Percentiles rank a stretch among this genome's conserved stretches.
These are phyloP conservation scores for Menidia beryllina DNA, from an alignment of 2,113 vertebrate genomes.

Conservation along the genomic window DNA sequence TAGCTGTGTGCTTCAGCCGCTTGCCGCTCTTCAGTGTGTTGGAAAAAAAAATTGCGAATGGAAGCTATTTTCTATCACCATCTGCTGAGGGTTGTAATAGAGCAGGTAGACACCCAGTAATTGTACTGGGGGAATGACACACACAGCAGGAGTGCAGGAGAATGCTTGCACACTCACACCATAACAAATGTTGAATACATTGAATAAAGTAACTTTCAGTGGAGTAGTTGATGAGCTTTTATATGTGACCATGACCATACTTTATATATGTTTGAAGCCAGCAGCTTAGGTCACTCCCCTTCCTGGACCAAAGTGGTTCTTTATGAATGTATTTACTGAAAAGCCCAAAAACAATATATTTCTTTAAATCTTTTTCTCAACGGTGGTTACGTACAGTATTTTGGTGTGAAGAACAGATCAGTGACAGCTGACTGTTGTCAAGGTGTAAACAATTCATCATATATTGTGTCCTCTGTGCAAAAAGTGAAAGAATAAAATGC, in stretches of 20 bases:
- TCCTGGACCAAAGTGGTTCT: slow-evolving; percentile 63
- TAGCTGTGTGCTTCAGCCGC: slow-evolving; percentile 32
- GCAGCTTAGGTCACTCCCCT: slow-evolving; percentile 57
- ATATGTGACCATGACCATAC: slow-evolving; percentile 49
- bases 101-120: slow-evolving; percentile 14
- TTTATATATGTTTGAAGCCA: slow-evolving; percentile 59
- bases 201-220: slow-evolving; percentile 35
- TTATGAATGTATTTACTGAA: slow-evolving; percentile 74
- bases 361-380: slow-evolving; percentile 35
- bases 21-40: slow-evolving; percentile 16
- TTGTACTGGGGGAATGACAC: slow-evolving; percentile 12
- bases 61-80: slow-evolving; percentile 39
- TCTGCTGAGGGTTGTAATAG: slow-evolving; percentile 30
- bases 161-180: slow-evolving; percentile 5
- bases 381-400: slow-evolving; percentile 56
- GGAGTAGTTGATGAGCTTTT: slow-evolving; percentile 46
- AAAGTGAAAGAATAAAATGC: slow-evolving; percentile 66
- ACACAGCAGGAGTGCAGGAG: background rate
- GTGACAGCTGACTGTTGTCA: slow-evolving; percentile 38
- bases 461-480: slow-evolving; percentile 67
- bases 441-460: slow-evolving; percentile 59
- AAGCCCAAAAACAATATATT: slow-evolving; percentile 37
- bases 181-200: slow-evolving; percentile 23
- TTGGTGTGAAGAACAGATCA: slow-evolving; percentile 43
- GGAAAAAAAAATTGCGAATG: slow-evolving; percentile 15